These are phyloP conservation scores for Gallinago solitaria DNA, from an alignment of 2,797 vertebrate genomes.

Conservation along the genomic window DNA sequence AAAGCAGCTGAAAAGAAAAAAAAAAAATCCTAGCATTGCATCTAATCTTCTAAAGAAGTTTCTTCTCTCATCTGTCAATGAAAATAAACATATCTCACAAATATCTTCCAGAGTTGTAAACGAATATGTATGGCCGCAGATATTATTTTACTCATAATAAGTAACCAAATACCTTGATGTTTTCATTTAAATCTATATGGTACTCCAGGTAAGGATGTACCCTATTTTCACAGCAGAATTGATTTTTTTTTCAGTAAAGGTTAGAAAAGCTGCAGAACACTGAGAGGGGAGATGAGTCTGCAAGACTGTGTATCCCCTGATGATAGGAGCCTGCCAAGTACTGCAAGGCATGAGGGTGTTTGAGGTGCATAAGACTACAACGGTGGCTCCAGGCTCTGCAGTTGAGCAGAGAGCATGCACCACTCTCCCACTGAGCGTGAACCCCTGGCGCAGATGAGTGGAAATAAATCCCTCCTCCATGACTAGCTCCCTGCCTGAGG, in stretches of 20 bases:
- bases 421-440: accelerated
- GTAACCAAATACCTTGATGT: neutral
- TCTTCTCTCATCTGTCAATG: neutral
- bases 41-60: neutral
- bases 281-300: neutral
- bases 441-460: neutral
- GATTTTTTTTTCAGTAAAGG: neutral
- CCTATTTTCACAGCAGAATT: neutral
- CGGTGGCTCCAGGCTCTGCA: neutral
- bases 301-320: neutral
- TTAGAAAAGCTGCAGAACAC: neutral
- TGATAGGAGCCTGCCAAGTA: accelerated
- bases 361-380: accelerated
- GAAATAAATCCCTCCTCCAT: neutral
- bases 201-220: neutral
- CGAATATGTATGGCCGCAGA: neutral
- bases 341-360: accelerated
- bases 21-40: neutral
- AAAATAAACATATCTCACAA: neutral
- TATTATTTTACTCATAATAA: neutral
- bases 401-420: neutral
- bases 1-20: neutral
- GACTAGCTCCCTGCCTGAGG: neutral
- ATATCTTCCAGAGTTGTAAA: neutral
- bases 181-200: neutral